Percentiles rank a stretch among this genome's conserved stretches.
Conservation (phyloP, 92 coral and sea anemone species). For the Pocillopora grandis region DNA sequence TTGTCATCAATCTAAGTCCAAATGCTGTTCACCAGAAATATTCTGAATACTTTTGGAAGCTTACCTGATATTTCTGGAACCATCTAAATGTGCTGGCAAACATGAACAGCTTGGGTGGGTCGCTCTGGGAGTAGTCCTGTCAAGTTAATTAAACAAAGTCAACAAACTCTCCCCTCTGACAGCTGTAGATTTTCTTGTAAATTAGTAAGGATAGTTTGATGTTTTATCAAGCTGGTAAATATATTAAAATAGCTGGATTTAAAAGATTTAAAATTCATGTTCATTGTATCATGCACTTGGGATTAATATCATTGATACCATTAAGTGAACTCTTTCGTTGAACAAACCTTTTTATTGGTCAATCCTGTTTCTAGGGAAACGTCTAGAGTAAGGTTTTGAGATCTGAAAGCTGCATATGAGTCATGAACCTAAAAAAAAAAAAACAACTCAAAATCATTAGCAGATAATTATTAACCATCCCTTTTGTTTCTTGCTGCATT, state of each 20-base stretch:
- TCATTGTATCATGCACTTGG: background rate
- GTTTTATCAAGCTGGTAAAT: too few species aligned
- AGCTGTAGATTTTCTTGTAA: too few species aligned
- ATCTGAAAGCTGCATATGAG: slow-evolving; percentile 91
- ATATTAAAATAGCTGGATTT: too few species aligned
- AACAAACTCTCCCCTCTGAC: too few species aligned
- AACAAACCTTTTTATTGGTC: slow-evolving; percentile 69
- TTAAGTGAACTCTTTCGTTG: background rate
- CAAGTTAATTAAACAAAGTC: background rate
- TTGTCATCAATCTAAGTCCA: too few species aligned
- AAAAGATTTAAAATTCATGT: background rate
- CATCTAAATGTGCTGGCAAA: slow-evolving; percentile 98
- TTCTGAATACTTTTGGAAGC: background rate
- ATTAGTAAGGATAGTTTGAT: too few species aligned
- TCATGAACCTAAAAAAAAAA: slow-evolving; percentile 71
- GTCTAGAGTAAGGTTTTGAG: slow-evolving; percentile 85
- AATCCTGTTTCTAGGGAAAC: slow-evolving; percentile 87
- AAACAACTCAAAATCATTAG: background rate
- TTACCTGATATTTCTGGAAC: slow-evolving; percentile 96
- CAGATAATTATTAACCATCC: background rate
- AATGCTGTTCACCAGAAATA: background rate
- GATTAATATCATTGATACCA: background rate
- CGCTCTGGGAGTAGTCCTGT: slow-evolving; percentile 64
- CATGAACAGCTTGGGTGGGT: slow-evolving; percentile 85
- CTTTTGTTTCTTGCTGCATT: background rate